A percentile compares a stretch with the other conserved stretches of the same genome.
These are phyloP conservation scores for Rhingia campestris DNA, from an alignment of 2,888 invertebrate species.

Conservation along the genomic window DNA sequence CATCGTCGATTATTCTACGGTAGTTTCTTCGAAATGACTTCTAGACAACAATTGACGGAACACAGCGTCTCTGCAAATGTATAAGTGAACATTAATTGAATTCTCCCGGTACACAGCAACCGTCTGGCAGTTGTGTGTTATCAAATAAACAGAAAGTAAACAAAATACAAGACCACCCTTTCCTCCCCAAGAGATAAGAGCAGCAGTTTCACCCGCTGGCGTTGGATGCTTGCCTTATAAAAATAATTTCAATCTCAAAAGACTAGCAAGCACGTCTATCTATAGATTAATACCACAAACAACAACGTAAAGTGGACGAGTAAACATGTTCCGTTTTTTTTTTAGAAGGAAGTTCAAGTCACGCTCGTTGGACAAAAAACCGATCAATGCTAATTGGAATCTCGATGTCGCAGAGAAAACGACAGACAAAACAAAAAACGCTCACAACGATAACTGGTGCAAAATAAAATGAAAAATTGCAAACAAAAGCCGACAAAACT, in stretches of 20 bases:
- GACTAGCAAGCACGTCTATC: background rate
- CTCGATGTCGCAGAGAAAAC: background rate
- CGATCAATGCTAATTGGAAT: constrained; percentile 62
- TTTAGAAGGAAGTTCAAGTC: constrained; percentile 29
- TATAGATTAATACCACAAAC: constrained; percentile 9
- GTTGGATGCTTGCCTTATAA: too few species aligned
- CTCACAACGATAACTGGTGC: background rate
- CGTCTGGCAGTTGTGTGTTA: background rate
- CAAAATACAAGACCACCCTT: background rate
- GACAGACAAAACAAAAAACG: background rate
- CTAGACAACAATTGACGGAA: background rate
- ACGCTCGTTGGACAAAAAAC: constrained; percentile 38
- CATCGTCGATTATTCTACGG: constrained; percentile 43
- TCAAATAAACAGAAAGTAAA: background rate
- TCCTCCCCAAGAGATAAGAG: background rate
- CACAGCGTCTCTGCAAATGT: constrained; percentile 38
- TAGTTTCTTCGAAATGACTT: constrained; percentile 25
- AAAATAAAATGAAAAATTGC: background rate
- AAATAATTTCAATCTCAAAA: background rate
- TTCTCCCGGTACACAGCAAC: background rate
- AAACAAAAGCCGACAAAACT: constrained; percentile 13
- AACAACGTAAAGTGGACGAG: constrained; percentile 24
- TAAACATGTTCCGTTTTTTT: constrained; percentile 7
- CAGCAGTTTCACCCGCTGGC: background rate
- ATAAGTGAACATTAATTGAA: constrained; percentile 25